Base-by-base conservation (phyloP, 2,888 invertebrate species). In the Dorcus hopei region DNA sequence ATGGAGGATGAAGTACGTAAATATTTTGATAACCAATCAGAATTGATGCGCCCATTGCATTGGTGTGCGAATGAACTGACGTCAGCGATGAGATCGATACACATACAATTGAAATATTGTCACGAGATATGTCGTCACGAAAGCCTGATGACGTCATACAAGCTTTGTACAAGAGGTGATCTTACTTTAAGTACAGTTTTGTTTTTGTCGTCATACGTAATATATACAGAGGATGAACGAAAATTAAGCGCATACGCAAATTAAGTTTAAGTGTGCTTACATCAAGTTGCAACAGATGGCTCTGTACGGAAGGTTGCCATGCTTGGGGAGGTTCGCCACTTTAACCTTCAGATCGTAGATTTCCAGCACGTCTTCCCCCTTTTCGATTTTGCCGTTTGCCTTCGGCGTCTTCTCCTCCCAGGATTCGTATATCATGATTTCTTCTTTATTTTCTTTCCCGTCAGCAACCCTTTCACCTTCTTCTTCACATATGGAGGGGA, bases 261-360 rank as follows among this genome's bases (percentile, higher is more conserved):
- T 33, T 33, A 33, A 33, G 26, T 33, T 33, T 33, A 33, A 33
- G 26, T 9, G 9, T 9, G 9, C 19, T 58, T 54, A 78, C 77
- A 77, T 77, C 50, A 79, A 65, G 62, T 71, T 77, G 70, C 79
- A 79, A 65, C 79, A 79, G 48, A 78, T 74, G 33, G 78, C 77
- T 53, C 77, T 66, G 63, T 77, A 74, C 9, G 78, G 78, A 48
- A 77, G 62, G 49, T 71, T 68, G 42, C 72, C 73, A 53, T 76
- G 73, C 57, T 70, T 72, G 0, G 74, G 70, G 41, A 66, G 61
- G 9, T 61, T 63, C 3, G 58, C 63, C 26, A 74, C 61, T 64
- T 76, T 75, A 11, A 62, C 68, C 59, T 75, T 71, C 26, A 78
- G 65, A 50, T 79, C 78, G 65, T 79, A 79, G 5, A 74, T 67